A percentile compares a stretch with the other conserved stretches of the same genome.
These are phyloP conservation scores for Oscheius sp. DNA, from an alignment of 2,888 invertebrate genomes.

Conservation along the genomic window DNA sequence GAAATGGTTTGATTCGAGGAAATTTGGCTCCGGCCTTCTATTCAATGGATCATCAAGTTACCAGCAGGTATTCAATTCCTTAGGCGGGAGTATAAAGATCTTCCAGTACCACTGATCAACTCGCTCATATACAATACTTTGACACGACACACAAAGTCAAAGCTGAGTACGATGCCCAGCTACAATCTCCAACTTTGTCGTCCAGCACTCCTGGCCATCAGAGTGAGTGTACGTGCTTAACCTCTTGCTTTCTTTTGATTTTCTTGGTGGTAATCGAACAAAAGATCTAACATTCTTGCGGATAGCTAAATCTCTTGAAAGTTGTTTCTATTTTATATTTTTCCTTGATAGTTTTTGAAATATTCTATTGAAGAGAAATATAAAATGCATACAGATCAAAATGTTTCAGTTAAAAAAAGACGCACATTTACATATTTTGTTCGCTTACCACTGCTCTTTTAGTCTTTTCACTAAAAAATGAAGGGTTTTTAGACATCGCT, in stretches of 20 bases:
- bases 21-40: slow-evolving; percentile 25
- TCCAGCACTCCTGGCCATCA: slow-evolving; percentile 47
- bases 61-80: slow-evolving; percentile 47
- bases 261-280: no score
- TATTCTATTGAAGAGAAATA: no score
- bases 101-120: slow-evolving; percentile 54
- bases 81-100: no score
- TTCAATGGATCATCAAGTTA: slow-evolving; percentile 50
- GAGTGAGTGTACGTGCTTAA: slow-evolving; percentile 33
- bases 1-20: slow-evolving; percentile 34
- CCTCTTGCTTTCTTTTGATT: background rate
- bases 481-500: slow-evolving; percentile 37
- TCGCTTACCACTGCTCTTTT: no score
- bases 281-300: no score
- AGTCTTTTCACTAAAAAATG: background rate
- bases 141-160: slow-evolving; percentile 50
- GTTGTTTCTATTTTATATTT: no score
- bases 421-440: no score
- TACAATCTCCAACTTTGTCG: slow-evolving; percentile 62
- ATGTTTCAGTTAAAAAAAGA: background rate
- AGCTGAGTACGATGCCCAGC: slow-evolving; percentile 56
- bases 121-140: slow-evolving; percentile 49
- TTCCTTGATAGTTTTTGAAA: no score
- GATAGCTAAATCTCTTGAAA: no score
- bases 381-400: no score